A percentile compares a stretch with the other conserved stretches of the same genome.
phyloP scores from a whole-genome alignment of 2,888 invertebrate species.

The Lutraria lutraria region DNA sequence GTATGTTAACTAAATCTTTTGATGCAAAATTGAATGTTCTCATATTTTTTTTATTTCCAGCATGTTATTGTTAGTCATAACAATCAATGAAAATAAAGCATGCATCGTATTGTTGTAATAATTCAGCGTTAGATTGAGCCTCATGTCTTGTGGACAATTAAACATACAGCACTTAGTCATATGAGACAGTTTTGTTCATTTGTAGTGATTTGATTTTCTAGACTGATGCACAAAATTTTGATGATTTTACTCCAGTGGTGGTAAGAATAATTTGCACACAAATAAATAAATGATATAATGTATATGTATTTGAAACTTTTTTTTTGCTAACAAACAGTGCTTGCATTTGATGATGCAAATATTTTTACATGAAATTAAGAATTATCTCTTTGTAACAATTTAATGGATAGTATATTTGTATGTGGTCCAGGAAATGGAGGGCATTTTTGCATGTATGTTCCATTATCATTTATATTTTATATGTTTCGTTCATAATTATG shows the following conservation, averaged over 20 bases:
- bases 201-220: conserved; percentile 28
- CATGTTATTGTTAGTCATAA: too few species aligned
- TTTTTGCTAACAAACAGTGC: conserved; percentile 1
- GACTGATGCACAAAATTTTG: conserved; percentile 15
- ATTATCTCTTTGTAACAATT: not conserved
- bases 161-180: not conserved
- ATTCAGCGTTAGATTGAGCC: too few species aligned
- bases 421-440: not conserved
- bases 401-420: not conserved
- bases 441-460: not conserved
- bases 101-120: too few species aligned
- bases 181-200: not conserved
- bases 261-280: conserved; percentile 25
- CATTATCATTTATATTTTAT: not conserved
- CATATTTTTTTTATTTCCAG: too few species aligned
- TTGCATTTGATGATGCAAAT: not conserved
- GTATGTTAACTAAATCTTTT: too few species aligned
- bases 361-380: not conserved
- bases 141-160: not conserved
- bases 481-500: not conserved
- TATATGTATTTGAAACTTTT: not conserved
- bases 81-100: too few species aligned
- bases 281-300: not conserved
- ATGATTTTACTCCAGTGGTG: conserved; percentile 34
- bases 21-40: too few species aligned